These are phyloP conservation scores for Drosophila pegasa DNA, from an alignment of 2,888 invertebrate genomes.

Conservation along the genomic window DNA sequence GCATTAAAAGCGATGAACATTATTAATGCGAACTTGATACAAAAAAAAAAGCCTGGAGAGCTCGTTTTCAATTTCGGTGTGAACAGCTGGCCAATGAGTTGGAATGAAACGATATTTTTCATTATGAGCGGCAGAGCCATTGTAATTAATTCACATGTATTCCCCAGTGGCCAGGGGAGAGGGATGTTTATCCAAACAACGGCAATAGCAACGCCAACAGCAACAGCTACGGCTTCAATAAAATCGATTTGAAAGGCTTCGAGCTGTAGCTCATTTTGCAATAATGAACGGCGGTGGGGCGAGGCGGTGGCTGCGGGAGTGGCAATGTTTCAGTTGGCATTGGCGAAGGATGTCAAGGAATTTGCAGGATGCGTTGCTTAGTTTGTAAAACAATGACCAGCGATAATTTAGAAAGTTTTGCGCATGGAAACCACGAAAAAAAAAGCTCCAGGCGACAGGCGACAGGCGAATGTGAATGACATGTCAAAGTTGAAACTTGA, in stretches of 20 bases:
- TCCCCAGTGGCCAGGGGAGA: conserved; percentile 7
- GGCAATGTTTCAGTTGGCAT: background rate
- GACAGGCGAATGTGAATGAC: conserved; percentile 42
- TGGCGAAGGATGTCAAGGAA: conserved; percentile 27
- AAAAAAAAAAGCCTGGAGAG: background rate
- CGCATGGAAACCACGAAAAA: conserved; percentile 10
- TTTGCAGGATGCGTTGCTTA: conserved; percentile 36
- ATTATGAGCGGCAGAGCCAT: conserved; percentile 34
- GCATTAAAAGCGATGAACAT: conserved; percentile 2
- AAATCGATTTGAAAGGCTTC: conserved; percentile 51
- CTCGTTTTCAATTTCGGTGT: background rate
- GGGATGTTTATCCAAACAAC: conserved; percentile 3
- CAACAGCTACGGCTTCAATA: conserved; percentile 17
- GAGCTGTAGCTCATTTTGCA: conserved; percentile 29
- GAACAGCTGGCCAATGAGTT: background rate
- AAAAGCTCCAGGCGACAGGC: conserved; percentile 3
- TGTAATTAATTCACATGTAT: conserved; percentile 57
- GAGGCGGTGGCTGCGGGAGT: background rate
- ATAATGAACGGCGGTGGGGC: conserved; percentile 13
- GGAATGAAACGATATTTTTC: conserved; percentile 18
- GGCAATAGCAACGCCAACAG: conserved; percentile 7
- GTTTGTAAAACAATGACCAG: conserved; percentile 62
- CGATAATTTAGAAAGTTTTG: conserved; percentile 68
- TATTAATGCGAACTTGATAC: conserved; percentile 8
- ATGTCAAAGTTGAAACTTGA: conserved; percentile 62